A percentile compares a stretch with the other conserved stretches of the same genome.
These are phyloP conservation scores for Melanogrammus aeglefinus DNA, from an alignment of 2,797 vertebrate species.

Conservation along the genomic window DNA sequence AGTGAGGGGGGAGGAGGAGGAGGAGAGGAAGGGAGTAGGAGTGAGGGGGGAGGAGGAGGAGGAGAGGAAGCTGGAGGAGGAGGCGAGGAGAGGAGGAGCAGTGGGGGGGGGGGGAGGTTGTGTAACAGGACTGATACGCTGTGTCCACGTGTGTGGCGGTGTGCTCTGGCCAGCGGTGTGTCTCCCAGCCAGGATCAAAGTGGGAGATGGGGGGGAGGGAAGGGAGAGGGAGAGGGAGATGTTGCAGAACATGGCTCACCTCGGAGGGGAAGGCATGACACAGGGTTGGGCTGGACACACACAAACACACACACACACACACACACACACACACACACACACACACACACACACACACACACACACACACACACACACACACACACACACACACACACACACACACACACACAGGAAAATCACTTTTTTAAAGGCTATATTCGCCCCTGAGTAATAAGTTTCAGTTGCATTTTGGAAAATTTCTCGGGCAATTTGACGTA, in stretches of 20 bases:
- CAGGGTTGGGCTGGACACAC: neutral
- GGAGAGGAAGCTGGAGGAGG: neutral
- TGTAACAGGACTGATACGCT: constrained; percentile 57
- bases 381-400: neutral
- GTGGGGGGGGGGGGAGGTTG: constrained; percentile 40
- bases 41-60: neutral
- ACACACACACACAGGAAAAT: neutral
- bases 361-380: neutral
- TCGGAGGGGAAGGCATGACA: constrained; percentile 5
- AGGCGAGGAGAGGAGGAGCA: constrained; percentile 17
- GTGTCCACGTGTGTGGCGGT: constrained; percentile 29
- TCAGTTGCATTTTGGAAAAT: neutral
- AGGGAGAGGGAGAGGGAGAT: neutral
- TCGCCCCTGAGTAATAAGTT: no score
- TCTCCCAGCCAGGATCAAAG: constrained; percentile 35
- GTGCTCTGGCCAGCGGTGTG: constrained; percentile 58
- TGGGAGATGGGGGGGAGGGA: neutral
- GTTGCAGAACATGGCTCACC: constrained; percentile 19
- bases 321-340: neutral
- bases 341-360: neutral
- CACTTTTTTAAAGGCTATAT: no score
- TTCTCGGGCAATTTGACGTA: neutral
- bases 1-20: neutral
- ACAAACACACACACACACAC: neutral
- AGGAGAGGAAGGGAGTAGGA: no score